Base-by-base conservation (phyloP, 2,888 invertebrate genomes). In the Tridacna gigas region DNA sequence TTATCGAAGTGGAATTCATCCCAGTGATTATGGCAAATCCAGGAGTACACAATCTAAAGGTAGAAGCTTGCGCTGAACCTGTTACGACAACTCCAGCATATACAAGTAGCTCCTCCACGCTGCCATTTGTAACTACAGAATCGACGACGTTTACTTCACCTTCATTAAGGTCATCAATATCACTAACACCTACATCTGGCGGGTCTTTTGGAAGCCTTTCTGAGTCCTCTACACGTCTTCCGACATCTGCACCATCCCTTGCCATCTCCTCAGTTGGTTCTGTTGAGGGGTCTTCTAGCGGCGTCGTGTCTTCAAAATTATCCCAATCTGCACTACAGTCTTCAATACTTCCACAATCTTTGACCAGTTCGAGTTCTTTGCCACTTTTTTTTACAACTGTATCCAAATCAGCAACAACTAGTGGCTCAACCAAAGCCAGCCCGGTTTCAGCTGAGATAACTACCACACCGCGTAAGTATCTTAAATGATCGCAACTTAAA, bases 31-130 rank as follows among this genome's bases (percentile, higher is more conserved):
- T 15, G 22, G 48, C n/a, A 11, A n/a, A 11, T 65, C 79, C 74
- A 22, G 45, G 65, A 13, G 48, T 79, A n/a, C 74, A 74, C 65
- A 63, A 74, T 37, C 37, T 79, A 26, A 74, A 74, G 48, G n/a
- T 79, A 11, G 79, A 79, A 63, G 79, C 79, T 12, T 79, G 79
- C 66, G 65, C 73, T 26, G 65, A 74, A 51, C 26, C 65, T 9
- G 18, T 74, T 12, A 74, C 74, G 4, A 67, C 79, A 37, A 25
- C 61, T 0, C n/a, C 65, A 13, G 9, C 37, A 20, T 15, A 45
- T n/a, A 28, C 67, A 67, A 67, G 7, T 28, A n/a, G 45, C 18
- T 45, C 71, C 48, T 51, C 71, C 22, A 37, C 37, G 1, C 45
- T 37, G 15, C 51, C 69, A 20, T n/a, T 51, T 15, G 47, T 51